Evolutionary conservation across 1,140 invertebrate species (phyloP).

Genomic region (Sarcophaga peregrina): DNA sequence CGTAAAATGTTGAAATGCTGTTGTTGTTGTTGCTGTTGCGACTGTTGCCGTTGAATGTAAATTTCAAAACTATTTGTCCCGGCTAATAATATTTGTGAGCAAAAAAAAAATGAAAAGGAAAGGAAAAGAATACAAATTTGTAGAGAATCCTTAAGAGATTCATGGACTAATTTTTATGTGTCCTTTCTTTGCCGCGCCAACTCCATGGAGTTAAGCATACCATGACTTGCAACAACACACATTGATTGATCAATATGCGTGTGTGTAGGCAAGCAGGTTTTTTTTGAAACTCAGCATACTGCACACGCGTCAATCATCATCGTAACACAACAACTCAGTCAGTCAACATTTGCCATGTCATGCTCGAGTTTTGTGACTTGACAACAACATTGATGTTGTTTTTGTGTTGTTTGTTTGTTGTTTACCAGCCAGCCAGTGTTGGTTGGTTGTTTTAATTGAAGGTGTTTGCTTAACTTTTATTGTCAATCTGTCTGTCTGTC

Average conservation of each 20-base stretch:
- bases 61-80: background rate
- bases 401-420: background rate
- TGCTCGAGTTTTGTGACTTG: slow-evolving; percentile 43
- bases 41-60: background rate
- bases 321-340: background rate
- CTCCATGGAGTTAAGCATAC: background rate
- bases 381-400: slow-evolving; percentile 37
- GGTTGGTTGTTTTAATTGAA: background rate
- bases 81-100: no score
- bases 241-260: background rate
- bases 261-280: background rate
- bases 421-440: background rate
- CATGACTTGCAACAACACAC: slow-evolving; percentile 16
- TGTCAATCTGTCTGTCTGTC: background rate
- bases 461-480: background rate
- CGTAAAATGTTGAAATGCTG: slow-evolving; percentile 17
- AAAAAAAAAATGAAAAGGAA: no score
- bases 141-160: background rate
- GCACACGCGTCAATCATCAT: slow-evolving; percentile 41
- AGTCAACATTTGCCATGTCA: slow-evolving; percentile 39
- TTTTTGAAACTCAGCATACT: background rate
- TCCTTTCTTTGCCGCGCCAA: background rate
- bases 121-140: no score
- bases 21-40: background rate
- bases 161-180: background rate